These are phyloP conservation scores for Drosophila neocordata DNA, from an alignment of 1,140 invertebrate species.

Conservation along the genomic window DNA sequence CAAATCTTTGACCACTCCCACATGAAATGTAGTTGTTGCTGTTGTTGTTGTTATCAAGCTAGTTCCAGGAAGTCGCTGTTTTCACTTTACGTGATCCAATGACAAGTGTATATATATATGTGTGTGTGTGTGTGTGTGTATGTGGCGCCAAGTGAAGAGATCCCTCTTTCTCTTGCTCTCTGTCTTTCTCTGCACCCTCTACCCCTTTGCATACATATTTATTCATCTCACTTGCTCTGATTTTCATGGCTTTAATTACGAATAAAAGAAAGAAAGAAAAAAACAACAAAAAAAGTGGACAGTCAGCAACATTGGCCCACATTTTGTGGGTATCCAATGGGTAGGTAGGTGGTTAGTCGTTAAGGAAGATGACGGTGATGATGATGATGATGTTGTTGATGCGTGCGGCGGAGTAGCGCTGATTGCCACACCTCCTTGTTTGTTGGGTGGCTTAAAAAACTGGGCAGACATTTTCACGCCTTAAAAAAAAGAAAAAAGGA, in stretches of 20 bases:
- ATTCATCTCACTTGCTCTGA: conserved; percentile 6
- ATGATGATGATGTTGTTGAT: neutral
- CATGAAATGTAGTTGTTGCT: conserved; percentile 1
- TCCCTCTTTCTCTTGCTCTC: neutral
- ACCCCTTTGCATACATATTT: neutral
- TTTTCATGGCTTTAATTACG: conserved; percentile 21
- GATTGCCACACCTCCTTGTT: conserved; percentile 5
- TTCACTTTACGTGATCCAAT: conserved; percentile 11
- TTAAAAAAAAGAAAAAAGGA: conserved; percentile 2
- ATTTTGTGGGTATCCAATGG: conserved; percentile 14
- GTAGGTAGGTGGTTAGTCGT: neutral
- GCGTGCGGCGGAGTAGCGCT: conserved; percentile 9
- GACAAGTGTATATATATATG: conserved; percentile 6
- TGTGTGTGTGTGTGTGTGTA: neutral
- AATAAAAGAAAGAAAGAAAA: neutral
- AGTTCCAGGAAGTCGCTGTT: conserved; percentile 10
- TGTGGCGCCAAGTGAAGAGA: conserved; percentile 3
- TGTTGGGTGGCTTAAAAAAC: neutral
- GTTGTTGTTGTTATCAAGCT: neutral
- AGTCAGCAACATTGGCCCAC: conserved; percentile 17
- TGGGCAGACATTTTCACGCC: conserved; percentile 10
- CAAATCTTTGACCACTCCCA: conserved; percentile 15
- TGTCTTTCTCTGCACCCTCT: neutral
- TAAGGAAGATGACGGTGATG: neutral
- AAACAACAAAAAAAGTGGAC: conserved; percentile 7